Evolutionary conservation across 2,888 invertebrate genomes (phyloP), one percentile per base, ranked within the genome.

Genomic region (Lasioglossum vierecki): DNA sequence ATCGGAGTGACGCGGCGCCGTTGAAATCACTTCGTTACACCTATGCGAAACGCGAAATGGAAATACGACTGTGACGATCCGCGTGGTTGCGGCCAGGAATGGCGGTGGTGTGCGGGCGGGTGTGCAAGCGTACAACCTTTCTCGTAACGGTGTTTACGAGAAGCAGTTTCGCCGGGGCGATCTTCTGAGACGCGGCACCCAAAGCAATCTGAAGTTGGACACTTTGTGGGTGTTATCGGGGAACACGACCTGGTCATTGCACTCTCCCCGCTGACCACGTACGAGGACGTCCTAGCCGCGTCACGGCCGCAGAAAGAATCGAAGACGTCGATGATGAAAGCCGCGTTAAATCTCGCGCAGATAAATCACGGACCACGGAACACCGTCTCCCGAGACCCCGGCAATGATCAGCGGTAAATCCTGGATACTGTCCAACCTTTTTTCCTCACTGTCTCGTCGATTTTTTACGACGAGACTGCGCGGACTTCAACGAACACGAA

Each of bases 1-100:
- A 46, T 41, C 30, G 79, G 30, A 57, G 39, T 41, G 68, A 39
- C 80, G 76, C 84, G 68, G 73, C n/a, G 53, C 53, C 81, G 80
- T 85, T 80, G 79, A 91, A 85, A 89, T 91, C 81, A 83, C 77
- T 84, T 83, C 76, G 91, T 91, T 84, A 90, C 86, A 85, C 82
- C 82, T 87, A 80, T 76, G 80, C 82, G 87, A 88, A 80, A 86
- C 82, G 76, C 80, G 78, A 73, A 79, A 86, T 82, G 80, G 82
- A 89, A 83, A 89, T 84, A 79, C 81, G 76, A 53, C 30, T 68
- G 46, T 76, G 78, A 82, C 81, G 77, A 41, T n/a, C 79, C 79
- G 63, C 77, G 68, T 75, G 77, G 49, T 79, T 60, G 76, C 35
- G 11, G 60, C 70, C 8, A 5, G 6, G 6, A 71, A 15, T 68